These are phyloP conservation scores for Apocrypta bakeri DNA, from an alignment of 1,140 invertebrate species.

Conservation along the genomic window DNA sequence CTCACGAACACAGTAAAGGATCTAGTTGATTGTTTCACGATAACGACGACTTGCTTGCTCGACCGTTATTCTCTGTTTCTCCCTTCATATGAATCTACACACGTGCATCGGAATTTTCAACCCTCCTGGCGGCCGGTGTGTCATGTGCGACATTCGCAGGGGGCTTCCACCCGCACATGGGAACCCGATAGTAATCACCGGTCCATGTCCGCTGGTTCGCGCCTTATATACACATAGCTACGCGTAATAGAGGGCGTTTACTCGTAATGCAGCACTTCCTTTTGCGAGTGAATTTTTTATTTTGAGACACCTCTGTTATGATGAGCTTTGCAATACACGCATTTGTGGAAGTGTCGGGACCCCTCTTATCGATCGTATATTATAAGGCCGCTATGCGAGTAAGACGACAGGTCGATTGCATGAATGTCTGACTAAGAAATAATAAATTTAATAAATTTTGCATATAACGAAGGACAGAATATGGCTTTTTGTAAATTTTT, in stretches of 20 bases:
- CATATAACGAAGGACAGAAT: no score
- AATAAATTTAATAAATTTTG: no score
- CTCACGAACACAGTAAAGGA: neutral
- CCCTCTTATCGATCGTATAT: slow-evolving; percentile 30
- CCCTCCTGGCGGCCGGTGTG: slow-evolving; percentile 49
- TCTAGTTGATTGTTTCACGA: neutral
- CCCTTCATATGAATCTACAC: slow-evolving; percentile 48
- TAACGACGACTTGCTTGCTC: neutral
- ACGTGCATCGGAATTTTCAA: slow-evolving; percentile 66
- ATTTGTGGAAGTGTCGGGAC: neutral
- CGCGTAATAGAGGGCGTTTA: slow-evolving; percentile 44
- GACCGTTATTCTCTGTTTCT: neutral
- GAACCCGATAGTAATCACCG: slow-evolving; percentile 64
- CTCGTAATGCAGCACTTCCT: slow-evolving; percentile 49
- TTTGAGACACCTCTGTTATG: neutral
- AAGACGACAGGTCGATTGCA: neutral
- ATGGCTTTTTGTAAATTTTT: neutral
- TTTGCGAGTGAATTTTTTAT: slow-evolving; percentile 42
- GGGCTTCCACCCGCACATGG: slow-evolving; percentile 64
- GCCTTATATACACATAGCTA: slow-evolving; percentile 6
- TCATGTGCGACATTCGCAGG: slow-evolving; percentile 64
- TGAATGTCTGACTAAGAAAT: slow-evolving; percentile 46
- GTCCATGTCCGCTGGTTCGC: slow-evolving; percentile 62
- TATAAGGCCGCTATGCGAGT: neutral
- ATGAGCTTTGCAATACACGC: neutral